Conservation (phyloP, 2,797 vertebrate genomes). For the Morus bassanus region DNA sequence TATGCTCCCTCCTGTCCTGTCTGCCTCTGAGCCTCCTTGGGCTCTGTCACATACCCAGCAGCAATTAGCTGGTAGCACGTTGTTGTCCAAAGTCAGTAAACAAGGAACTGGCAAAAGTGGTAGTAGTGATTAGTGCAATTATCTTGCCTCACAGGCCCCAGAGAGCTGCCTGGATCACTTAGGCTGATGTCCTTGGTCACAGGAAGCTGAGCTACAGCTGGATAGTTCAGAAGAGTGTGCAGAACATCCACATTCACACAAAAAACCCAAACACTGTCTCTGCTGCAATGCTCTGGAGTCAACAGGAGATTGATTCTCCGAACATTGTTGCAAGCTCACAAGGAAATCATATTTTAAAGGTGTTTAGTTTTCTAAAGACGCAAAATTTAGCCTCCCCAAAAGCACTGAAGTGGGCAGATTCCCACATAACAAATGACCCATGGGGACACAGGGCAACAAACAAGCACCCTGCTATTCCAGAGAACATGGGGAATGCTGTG, state of each 20-base stretch:
- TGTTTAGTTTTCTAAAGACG: background rate
- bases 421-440: background rate
- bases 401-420: background rate
- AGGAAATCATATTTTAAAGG: background rate
- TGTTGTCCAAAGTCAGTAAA: background rate
- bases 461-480: background rate
- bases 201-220: background rate
- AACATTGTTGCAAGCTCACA: background rate
- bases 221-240: background rate
- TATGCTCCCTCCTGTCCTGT: background rate
- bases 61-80: background rate
- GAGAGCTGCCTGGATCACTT: background rate
- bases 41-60: fast-evolving
- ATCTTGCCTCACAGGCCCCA: background rate
- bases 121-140: background rate
- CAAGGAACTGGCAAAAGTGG: background rate
- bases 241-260: background rate
- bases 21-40: background rate
- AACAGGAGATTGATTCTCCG: background rate
- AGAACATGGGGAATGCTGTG: background rate
- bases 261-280: background rate
- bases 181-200: background rate
- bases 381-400: background rate
- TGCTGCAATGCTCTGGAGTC: background rate
- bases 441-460: background rate